These are phyloP conservation scores for Sebastes miniatus DNA, from an alignment of 2,797 vertebrate genomes.

Conservation along the genomic window DNA sequence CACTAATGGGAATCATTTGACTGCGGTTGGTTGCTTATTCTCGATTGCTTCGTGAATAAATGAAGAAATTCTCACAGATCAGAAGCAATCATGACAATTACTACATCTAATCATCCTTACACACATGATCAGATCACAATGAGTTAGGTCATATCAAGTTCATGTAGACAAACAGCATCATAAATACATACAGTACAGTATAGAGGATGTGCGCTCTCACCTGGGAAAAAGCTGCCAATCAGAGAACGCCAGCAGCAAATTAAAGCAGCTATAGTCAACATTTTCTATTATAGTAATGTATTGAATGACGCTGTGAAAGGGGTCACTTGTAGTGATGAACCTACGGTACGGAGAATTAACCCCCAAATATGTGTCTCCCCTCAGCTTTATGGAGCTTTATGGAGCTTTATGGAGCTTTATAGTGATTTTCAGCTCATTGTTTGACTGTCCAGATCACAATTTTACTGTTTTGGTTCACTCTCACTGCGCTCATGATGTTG, in stretches of 20 bases:
- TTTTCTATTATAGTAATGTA: neutral
- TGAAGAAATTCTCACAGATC: slow-evolving; percentile 37
- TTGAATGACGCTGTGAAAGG: neutral
- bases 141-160: neutral
- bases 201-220: neutral
- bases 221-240: neutral
- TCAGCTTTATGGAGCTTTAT: neutral
- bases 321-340: neutral
- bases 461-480: neutral
- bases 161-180: neutral
- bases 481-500: neutral
- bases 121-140: slow-evolving; percentile 14
- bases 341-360: neutral
- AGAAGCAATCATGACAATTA: slow-evolving; percentile 32
- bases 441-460: neutral
- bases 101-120: slow-evolving; percentile 17
- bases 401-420: neutral
- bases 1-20: slow-evolving; percentile 57
- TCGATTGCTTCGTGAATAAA: slow-evolving; percentile 31
- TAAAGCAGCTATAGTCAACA: neutral
- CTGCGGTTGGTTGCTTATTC: neutral
- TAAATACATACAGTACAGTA: neutral
- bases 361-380: neutral
- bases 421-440: neutral
- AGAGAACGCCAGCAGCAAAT: neutral